Conservation (phyloP, 2,888 invertebrate genomes). For the Drosophila cracens region DNA sequence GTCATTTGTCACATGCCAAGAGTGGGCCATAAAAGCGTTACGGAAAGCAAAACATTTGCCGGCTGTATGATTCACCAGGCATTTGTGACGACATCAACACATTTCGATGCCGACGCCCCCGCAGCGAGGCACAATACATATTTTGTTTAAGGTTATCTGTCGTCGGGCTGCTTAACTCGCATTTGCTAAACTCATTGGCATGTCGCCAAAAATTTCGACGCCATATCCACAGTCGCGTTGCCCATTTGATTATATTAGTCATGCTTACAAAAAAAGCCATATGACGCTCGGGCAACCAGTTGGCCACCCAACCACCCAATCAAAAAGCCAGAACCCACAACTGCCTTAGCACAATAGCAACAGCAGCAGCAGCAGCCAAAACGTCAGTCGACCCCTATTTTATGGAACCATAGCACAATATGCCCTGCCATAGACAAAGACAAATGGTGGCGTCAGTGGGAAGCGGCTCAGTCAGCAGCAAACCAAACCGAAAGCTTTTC, state of each 20-base stretch:
- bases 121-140: conserved; percentile 37
- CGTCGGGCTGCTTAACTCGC: conserved; percentile 52
- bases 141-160: conserved; percentile 61
- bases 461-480: conserved; percentile 46
- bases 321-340: conserved; percentile 31
- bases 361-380: conserved; percentile 41
- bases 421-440: conserved; percentile 11
- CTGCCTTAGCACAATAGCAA: conserved; percentile 49
- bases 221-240: conserved; percentile 60
- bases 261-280: conserved; percentile 78
- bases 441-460: conserved; percentile 1
- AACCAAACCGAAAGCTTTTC: conserved; percentile 77
- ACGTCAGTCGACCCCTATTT: conserved; percentile 55
- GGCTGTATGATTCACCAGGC: conserved; percentile 57
- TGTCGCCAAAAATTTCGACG: conserved; percentile 75
- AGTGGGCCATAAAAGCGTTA: conserved; percentile 36
- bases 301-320: conserved; percentile 19
- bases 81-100: conserved; percentile 71
- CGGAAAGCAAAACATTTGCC: conserved; percentile 45
- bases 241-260: conserved; percentile 78
- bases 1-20: conserved; percentile 59
- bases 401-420: conserved; percentile 30
- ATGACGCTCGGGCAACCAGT: conserved; percentile 65
- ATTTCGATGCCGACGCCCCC: conserved; percentile 20
- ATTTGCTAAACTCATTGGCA: conserved; percentile 67